These are phyloP conservation scores for Hyposoter didymator DNA, from an alignment of 2,888 invertebrate genomes.

Conservation along the genomic window DNA sequence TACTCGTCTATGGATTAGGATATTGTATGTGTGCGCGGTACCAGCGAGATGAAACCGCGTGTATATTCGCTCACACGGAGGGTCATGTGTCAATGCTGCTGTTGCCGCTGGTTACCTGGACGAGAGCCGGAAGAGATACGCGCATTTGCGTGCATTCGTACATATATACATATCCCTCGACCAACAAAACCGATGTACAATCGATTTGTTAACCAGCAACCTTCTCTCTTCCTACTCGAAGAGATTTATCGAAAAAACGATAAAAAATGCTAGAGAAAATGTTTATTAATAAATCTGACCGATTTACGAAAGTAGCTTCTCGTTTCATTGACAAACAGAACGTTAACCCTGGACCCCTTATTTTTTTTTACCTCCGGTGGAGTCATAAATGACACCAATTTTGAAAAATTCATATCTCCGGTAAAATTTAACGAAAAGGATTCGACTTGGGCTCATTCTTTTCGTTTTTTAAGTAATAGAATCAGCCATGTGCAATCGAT, in stretches of 20 bases:
- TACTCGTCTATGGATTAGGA: conserved; percentile 47
- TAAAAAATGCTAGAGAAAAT: neutral
- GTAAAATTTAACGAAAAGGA: no score
- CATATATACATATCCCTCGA: conserved; percentile 8
- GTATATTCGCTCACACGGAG: conserved; percentile 42
- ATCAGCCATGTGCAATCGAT: conserved; percentile 33
- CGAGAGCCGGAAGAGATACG: conserved; percentile 54
- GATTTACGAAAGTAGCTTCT: conserved; percentile 7
- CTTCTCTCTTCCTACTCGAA: conserved; percentile 3
- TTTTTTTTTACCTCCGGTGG: no score
- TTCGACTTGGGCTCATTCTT: no score
- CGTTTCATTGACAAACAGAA: no score
- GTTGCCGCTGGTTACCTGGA: conserved; percentile 29
- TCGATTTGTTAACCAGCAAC: conserved; percentile 25
- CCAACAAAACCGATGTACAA: conserved; percentile 18
- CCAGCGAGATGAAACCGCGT: conserved; percentile 50
- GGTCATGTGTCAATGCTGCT: conserved; percentile 65
- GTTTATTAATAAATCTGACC: conserved; percentile 28
- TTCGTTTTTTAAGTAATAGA: no score
- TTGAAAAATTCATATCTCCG: no score
- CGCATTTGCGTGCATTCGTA: neutral
- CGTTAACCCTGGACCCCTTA: no score
- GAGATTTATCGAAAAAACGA: neutral
- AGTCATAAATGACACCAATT: no score
- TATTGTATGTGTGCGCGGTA: conserved; percentile 33